Evolutionary conservation across 2,113 vertebrate genomes (phyloP).

Genomic region (Orthonyx spaldingii): DNA sequence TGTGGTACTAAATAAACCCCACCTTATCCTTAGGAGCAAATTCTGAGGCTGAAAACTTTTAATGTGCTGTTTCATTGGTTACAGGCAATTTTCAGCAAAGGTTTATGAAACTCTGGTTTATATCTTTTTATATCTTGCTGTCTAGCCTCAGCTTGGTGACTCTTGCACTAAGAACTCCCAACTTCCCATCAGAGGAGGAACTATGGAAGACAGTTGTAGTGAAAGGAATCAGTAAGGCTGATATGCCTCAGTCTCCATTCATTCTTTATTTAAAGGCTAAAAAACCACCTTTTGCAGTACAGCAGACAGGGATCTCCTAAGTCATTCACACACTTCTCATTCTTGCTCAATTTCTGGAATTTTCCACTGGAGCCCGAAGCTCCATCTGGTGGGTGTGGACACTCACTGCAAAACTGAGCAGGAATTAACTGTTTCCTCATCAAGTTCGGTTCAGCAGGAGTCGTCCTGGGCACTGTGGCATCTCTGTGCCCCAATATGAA

Average conservation of each 20-base stretch:
- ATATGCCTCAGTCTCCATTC: neutral
- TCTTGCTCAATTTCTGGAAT: conserved; percentile 70
- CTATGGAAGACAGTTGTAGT: neutral
- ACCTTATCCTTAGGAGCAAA: neutral
- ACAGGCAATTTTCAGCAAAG: neutral
- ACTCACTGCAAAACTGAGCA: conserved; percentile 53
- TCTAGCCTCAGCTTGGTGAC: neutral
- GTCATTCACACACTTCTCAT: conserved; percentile 52
- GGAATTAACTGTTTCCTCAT: conserved; percentile 59
- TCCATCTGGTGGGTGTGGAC: conserved; percentile 69
- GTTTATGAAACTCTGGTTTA: neutral
- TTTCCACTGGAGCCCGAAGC: conserved; percentile 66
- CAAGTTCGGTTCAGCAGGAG: neutral
- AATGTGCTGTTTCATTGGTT: neutral
- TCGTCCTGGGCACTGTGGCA: neutral
- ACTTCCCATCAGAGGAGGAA: neutral
- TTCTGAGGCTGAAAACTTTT: neutral
- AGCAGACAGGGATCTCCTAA: conserved; percentile 19
- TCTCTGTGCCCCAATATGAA: neutral
- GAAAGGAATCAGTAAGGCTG: neutral
- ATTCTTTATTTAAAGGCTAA: neutral
- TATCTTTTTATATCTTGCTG: neutral
- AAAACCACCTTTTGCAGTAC: neutral
- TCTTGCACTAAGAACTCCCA: neutral
- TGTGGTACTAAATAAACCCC: neutral